Evolutionary conservation across 2,888 invertebrate species (phyloP).

Genomic region (Pterobdella sp.): DNA sequence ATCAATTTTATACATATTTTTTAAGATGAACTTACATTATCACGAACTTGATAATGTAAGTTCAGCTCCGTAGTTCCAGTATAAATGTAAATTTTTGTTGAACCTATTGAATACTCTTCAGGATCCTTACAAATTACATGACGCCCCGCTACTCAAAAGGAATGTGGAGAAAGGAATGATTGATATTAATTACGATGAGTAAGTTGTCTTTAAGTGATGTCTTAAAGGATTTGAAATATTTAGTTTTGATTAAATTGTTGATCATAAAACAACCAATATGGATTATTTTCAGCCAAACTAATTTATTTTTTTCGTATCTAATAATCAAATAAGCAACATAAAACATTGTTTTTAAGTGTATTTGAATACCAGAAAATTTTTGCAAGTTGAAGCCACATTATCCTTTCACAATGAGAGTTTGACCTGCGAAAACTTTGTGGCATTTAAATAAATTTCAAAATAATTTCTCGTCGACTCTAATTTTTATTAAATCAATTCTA

Average conservation of each 20-base stretch:
- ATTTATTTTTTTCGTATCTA: background rate
- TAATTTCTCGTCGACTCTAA: no score
- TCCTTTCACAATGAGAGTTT: no score
- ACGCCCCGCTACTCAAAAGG: slow-evolving; percentile 66
- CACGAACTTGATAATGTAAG: no score
- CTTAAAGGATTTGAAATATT: no score
- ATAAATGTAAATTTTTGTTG: no score
- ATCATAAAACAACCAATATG: background rate
- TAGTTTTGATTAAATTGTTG: background rate
- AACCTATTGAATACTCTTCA: no score
- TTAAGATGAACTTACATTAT: no score
- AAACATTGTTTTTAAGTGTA: background rate
- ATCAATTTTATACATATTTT: no score
- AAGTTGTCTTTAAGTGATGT: no score
- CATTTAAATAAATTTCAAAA: no score
- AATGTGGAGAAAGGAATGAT: slow-evolving; percentile 63
- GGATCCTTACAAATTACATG: slow-evolving; percentile 52
- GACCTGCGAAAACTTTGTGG: no score
- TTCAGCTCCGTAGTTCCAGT: no score
- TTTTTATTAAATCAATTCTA: background rate
- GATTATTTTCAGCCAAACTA: background rate
- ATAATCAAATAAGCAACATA: background rate
- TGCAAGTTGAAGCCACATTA: background rate
- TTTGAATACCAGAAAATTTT: background rate
- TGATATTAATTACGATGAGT: slow-evolving; percentile 67